phyloP scores from a whole-genome alignment of 1,140 invertebrate species.

The Drosophila truncata region DNA sequence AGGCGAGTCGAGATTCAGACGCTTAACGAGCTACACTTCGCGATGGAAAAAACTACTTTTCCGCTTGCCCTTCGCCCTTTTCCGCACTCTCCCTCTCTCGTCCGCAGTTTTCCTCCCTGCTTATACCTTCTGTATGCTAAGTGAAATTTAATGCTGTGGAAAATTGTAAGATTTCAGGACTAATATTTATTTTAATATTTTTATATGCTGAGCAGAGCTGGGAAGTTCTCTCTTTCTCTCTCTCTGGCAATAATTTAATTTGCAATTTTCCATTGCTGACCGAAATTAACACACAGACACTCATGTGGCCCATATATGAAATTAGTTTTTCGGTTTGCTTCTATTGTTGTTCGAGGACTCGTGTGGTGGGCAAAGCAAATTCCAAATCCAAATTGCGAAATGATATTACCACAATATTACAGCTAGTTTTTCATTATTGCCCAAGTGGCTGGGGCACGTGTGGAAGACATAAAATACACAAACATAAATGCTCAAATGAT shows the following conservation, averaged over 20 bases:
- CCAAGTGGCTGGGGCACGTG: conserved; percentile 33
- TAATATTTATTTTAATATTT: conserved; percentile 73
- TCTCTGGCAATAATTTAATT: conserved; percentile 64
- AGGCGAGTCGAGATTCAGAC: conserved; percentile 47
- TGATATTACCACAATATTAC: conserved; percentile 74
- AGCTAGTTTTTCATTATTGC: conserved; percentile 62
- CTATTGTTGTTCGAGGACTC: conserved; percentile 40
- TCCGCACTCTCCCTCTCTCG: not conserved
- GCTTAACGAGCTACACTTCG: conserved; percentile 60
- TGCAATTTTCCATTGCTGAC: conserved; percentile 57
- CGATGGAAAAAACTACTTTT: conserved; percentile 41
- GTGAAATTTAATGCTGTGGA: conserved; percentile 76
- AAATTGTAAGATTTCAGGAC: conserved; percentile 69
- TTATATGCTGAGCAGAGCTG: conserved; percentile 21
- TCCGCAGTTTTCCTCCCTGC: not conserved
- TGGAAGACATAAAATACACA: conserved; percentile 59
- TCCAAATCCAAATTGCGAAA: conserved; percentile 68
- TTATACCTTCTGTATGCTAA: conserved; percentile 60
- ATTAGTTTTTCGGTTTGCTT: conserved; percentile 59
- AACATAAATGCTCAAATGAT: conserved; percentile 56
- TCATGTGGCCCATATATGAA: conserved; percentile 23
- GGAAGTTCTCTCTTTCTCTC: not conserved
- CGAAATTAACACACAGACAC: conserved; percentile 27
- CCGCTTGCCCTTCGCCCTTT: conserved; percentile 5
- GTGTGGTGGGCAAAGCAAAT: conserved; percentile 35